These are phyloP conservation scores for Agrochola lychnidis DNA, from an alignment of 2,888 invertebrate species.

Conservation along the genomic window DNA sequence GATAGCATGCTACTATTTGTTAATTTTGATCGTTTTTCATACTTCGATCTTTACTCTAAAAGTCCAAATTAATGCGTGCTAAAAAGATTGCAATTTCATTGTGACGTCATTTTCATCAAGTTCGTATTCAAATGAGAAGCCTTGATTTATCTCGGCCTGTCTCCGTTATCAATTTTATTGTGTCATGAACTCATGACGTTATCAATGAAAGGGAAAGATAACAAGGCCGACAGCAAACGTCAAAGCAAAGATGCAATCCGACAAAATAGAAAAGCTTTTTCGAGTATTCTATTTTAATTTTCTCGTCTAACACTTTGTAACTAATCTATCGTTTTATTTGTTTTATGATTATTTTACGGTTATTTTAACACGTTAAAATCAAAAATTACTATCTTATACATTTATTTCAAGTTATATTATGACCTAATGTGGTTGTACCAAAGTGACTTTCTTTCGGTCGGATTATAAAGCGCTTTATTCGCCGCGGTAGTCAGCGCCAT, in stretches of 20 bases:
- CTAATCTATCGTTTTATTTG: neutral
- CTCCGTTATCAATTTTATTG: slow-evolving; percentile 40
- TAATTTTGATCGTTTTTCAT: neutral
- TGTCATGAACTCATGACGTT: slow-evolving; percentile 55
- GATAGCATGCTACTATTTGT: neutral
- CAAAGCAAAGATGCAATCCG: slow-evolving; percentile 68
- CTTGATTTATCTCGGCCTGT: slow-evolving; percentile 33
- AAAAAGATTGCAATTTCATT: slow-evolving; percentile 26
- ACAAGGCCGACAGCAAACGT: slow-evolving; percentile 67
- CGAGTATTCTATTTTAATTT: neutral
- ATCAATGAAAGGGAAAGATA: slow-evolving; percentile 64
- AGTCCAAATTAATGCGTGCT: neutral
- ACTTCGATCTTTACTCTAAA: neutral
- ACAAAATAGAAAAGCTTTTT: slow-evolving; percentile 57
- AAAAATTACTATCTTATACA: too few relatives aligned
- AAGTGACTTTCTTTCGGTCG: slow-evolving; percentile 71
- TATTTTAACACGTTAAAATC: neutral
- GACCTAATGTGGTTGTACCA: slow-evolving; percentile 6
- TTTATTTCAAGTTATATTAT: neutral
- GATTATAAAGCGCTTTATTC: slow-evolving; percentile 87
- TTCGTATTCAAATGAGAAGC: slow-evolving; percentile 42
- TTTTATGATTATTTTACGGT: neutral
- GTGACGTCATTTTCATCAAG: slow-evolving; percentile 57
- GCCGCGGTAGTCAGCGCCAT: slow-evolving; percentile 85
- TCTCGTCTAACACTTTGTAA: neutral